These are phyloP conservation scores for Agonopterix arenella DNA, from an alignment of 2,888 invertebrate species.

Conservation along the genomic window DNA sequence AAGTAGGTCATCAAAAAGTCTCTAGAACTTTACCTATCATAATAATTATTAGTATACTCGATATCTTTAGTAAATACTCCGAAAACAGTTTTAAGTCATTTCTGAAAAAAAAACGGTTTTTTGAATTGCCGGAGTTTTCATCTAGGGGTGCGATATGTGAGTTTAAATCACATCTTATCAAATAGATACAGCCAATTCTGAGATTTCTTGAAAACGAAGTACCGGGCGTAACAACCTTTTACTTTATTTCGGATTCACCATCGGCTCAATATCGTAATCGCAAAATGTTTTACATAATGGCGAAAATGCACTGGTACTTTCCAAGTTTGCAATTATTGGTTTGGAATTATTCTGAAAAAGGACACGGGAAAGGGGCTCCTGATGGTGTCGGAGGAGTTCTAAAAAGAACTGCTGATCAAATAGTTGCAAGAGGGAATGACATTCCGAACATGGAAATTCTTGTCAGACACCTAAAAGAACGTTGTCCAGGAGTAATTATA, in stretches of 20 bases:
- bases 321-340: background rate
- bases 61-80: too few relatives aligned
- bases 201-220: background rate
- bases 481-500: background rate
- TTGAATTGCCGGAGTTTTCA: too few relatives aligned
- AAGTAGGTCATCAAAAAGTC: too few relatives aligned
- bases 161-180: too few relatives aligned
- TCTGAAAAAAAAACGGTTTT: too few relatives aligned
- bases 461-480: background rate
- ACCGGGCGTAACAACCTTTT: background rate
- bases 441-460: background rate
- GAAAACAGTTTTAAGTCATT: too few relatives aligned
- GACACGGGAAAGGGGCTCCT: constrained; percentile 14
- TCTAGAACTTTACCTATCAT: too few relatives aligned
- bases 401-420: constrained; percentile 1
- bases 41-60: too few relatives aligned
- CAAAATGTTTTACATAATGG: background rate
- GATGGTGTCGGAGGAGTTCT: constrained; percentile 13
- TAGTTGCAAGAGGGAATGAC: background rate
- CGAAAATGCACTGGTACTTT: background rate
- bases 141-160: too few relatives aligned
- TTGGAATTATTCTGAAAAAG: constrained; percentile 10
- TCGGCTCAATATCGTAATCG: background rate
- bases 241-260: background rate
- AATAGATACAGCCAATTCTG: background rate